These are phyloP conservation scores for Aphodius granarius DNA, from an alignment of 2,888 invertebrate genomes.

Conservation along the genomic window DNA sequence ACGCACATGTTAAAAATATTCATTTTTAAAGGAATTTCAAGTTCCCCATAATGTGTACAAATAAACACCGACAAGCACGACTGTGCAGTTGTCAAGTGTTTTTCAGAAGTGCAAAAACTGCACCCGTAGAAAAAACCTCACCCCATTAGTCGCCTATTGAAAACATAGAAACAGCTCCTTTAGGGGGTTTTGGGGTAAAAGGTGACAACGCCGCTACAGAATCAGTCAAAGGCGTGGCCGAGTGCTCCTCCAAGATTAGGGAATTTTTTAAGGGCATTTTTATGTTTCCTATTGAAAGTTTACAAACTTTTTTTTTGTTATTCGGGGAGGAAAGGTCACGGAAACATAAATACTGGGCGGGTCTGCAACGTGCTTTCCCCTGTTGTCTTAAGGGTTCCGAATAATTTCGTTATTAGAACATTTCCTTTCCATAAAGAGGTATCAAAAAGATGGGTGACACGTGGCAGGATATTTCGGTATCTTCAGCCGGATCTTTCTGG, in stretches of 20 bases:
- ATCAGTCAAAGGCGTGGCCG: background rate
- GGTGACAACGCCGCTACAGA: background rate
- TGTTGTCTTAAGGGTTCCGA: background rate
- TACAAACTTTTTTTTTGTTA: background rate
- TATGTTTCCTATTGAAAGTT: background rate
- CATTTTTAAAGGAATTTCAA: background rate
- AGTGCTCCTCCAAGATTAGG: background rate
- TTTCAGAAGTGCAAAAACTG: no score
- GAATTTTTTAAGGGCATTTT: constrained; percentile 8
- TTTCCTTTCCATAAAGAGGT: background rate
- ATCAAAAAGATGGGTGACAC: background rate
- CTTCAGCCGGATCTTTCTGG: background rate
- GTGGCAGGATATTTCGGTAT: background rate
- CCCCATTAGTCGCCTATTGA: background rate
- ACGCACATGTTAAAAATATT: background rate
- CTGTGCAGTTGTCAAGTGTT: background rate
- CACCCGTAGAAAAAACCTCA: background rate
- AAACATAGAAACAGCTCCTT: background rate
- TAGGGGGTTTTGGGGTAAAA: background rate
- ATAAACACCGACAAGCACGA: background rate
- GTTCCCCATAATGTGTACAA: background rate
- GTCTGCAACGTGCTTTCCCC: background rate
- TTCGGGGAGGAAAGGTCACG: background rate
- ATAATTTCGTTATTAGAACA: background rate
- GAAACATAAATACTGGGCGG: background rate